These are phyloP conservation scores for Brenthis hecate DNA, from an alignment of 2,888 invertebrate species.

Conservation along the genomic window DNA sequence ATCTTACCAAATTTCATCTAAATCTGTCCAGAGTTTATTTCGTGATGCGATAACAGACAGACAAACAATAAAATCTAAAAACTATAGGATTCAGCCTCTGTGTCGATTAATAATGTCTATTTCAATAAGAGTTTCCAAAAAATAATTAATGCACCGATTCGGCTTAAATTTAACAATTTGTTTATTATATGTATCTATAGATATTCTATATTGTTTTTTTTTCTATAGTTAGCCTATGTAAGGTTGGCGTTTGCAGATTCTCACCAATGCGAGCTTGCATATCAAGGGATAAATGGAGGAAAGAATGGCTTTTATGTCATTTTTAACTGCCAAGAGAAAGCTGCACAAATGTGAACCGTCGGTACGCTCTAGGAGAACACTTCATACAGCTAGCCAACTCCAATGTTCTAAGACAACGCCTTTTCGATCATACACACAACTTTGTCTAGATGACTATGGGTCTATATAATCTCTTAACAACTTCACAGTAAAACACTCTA, in stretches of 20 bases:
- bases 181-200: too few species aligned
- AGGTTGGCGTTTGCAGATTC: conserved; percentile 34
- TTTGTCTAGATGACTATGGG: conserved; percentile 44
- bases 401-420: conserved; percentile 88
- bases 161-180: too few species aligned
- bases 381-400: conserved; percentile 85
- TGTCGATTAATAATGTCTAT: too few species aligned
- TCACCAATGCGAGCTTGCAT: conserved; percentile 41
- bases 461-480: conserved; percentile 36
- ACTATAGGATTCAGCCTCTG: too few species aligned
- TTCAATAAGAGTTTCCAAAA: too few species aligned
- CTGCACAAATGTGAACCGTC: conserved; percentile 84
- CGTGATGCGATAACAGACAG: too few species aligned
- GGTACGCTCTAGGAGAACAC: conserved; percentile 83
- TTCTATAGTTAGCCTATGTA: too few species aligned
- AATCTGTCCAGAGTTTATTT: too few species aligned
- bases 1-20: too few species aligned
- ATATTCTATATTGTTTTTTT: too few species aligned
- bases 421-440: conserved; percentile 93
- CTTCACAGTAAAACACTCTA: conserved; percentile 37
- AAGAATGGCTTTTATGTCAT: conserved; percentile 92
- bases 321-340: conserved; percentile 87
- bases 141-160: too few species aligned
- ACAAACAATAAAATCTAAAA: too few species aligned
- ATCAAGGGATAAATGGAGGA: conserved; percentile 91